Base-by-base conservation (phyloP, 2,888 invertebrate species). In the Leuctra nigra region DNA sequence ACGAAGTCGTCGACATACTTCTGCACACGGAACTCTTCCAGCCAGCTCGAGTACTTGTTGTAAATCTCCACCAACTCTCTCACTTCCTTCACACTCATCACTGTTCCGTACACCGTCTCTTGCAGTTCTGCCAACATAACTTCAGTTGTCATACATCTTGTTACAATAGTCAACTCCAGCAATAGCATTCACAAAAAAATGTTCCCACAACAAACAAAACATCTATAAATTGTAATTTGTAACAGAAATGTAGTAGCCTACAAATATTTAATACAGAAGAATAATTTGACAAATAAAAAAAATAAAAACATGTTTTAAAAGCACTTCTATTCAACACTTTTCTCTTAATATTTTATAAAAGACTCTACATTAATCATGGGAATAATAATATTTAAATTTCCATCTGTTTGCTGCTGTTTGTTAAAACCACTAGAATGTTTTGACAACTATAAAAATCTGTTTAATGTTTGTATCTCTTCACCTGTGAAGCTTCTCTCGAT, bases 1-100 rank as follows among this genome's bases (percentile, higher is more conserved):
- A 59, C 55, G 23, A 63, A 41, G 4, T 59, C 55, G 9, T 63
- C 61, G 4, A 67, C 53, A 53, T 66, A 66, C 11, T 66, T 66
- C 48, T 66, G 63, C 23, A 67, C 59, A n/a, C 67, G 66, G n/a
- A 68, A 59, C 56, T 68, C 67, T 54, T 68, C 65, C 14, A 68
- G 53, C 68, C 68, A 68, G 11, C 63, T 62, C 1, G 62, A 58
- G 56, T 68, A 69, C 18, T 64, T 64, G 46, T 63, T 41, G 46
- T 66, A 67, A 16, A 66, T 23, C 3, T 35, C 36, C 14, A 58
- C 44, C 22, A 62, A 14, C 20, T 61, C 55, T 44, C 59, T 44
- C n/a, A 63, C 50, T 44, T 61, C 61, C 20, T 61, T 56, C 36
- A 58, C 55, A 6, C 55, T 52, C 46, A 54, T 53, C 11, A 61